Conservation (phyloP, 2,888 invertebrate genomes). For the Drosophila tripunctata region DNA sequence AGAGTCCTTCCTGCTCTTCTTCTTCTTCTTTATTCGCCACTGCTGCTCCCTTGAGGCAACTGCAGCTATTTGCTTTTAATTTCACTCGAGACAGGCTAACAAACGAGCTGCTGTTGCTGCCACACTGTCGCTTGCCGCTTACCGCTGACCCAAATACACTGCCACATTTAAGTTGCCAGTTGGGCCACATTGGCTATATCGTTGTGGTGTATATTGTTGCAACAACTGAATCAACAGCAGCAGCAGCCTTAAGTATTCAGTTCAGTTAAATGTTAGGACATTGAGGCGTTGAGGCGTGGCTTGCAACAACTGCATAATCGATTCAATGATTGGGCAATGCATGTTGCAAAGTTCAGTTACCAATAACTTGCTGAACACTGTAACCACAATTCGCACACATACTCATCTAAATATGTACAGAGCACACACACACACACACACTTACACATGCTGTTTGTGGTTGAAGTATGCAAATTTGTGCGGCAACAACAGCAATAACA, state of each 20-base stretch:
- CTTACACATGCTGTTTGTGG: conserved; percentile 23
- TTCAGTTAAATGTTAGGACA: conserved; percentile 46
- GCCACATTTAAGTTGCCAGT: conserved; percentile 17
- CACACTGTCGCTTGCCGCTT: conserved; percentile 32
- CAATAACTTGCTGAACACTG: conserved; percentile 59
- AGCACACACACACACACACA: conserved; percentile 7
- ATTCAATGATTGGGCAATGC: conserved; percentile 48
- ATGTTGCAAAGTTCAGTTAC: conserved; percentile 42
- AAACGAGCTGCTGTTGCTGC: conserved; percentile 57
- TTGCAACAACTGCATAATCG: conserved; percentile 60
- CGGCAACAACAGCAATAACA: conserved; percentile 36
- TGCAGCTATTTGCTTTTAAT: conserved; percentile 77
- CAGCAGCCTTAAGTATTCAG: conserved; percentile 57
- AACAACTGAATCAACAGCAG: conserved; percentile 68
- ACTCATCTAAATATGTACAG: neutral
- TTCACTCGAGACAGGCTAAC: conserved; percentile 68
- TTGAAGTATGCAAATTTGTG: conserved; percentile 55
- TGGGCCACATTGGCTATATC: conserved; percentile 13
- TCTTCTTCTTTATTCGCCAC: neutral
- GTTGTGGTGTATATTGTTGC: conserved; percentile 18
- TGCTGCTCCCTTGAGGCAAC: conserved; percentile 5
- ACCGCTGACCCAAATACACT: conserved; percentile 18
- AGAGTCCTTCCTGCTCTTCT: neutral
- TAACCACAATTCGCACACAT: conserved; percentile 36
- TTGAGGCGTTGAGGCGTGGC: conserved; percentile 51